Evolutionary conservation across 2,888 invertebrate genomes (phyloP).

Genomic region (Caenorhabditis plicata): DNA sequence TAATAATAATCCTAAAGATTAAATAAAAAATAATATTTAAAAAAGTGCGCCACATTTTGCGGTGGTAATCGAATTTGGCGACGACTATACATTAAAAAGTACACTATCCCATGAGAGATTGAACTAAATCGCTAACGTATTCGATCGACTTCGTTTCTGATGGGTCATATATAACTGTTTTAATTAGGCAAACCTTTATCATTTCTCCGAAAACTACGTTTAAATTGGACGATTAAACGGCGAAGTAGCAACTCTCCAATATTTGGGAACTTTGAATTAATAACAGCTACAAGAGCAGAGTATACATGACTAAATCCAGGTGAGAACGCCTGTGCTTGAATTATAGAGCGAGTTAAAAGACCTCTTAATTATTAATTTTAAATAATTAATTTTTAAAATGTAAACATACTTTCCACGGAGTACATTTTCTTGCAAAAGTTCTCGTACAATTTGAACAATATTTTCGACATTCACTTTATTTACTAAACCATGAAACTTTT

Average conservation of each 20-base stretch:
- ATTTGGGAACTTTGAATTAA: constrained; percentile 95
- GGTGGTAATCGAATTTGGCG: no score
- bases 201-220: constrained; percentile 76
- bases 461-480: constrained; percentile 92
- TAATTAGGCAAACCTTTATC: constrained; percentile 43
- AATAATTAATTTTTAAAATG: not conserved
- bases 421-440: constrained; percentile 90
- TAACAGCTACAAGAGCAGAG: constrained; percentile 88
- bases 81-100: no score
- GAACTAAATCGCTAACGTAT: no score
- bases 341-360: constrained; percentile 85
- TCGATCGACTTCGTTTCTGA: no score
- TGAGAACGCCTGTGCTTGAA: constrained; percentile 94
- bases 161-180: no score
- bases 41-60: no score
- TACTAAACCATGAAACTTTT: constrained; percentile 94
- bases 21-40: no score
- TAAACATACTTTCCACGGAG: constrained; percentile 78
- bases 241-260: constrained; percentile 85
- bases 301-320: constrained; percentile 97
- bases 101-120: no score
- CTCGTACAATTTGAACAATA: constrained; percentile 82
- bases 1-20: not conserved
- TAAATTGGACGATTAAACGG: constrained; percentile 88
- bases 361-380: constrained; percentile 70